A percentile compares a stretch with the other conserved stretches of the same genome.
These are phyloP conservation scores for Phymatocera aterrima DNA, from an alignment of 2,888 invertebrate genomes.

Conservation along the genomic window DNA sequence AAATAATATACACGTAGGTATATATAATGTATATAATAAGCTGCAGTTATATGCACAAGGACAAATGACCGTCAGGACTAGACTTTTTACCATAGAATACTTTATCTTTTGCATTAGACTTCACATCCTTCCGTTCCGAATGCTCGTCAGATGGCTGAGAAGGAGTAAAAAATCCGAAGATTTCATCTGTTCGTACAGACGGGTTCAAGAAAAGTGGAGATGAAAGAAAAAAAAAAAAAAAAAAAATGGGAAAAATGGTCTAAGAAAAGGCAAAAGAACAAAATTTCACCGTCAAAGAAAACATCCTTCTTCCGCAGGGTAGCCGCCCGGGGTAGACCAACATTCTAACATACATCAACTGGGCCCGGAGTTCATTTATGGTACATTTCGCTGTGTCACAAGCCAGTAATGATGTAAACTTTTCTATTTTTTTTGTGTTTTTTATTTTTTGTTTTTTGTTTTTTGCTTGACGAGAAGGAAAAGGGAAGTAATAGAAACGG, in stretches of 20 bases:
- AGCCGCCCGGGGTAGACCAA: neutral
- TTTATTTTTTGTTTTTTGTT: neutral
- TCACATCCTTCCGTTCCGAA: no score
- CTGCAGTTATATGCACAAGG: no score
- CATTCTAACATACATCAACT: slow-evolving; percentile 13
- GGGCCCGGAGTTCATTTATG: neutral
- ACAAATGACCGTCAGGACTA: no score
- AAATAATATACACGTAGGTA: no score
- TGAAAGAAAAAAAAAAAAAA: neutral
- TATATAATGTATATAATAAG: no score
- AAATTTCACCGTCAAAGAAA: slow-evolving; percentile 40
- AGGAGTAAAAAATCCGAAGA: neutral
- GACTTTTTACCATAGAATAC: no score
- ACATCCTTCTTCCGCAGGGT: slow-evolving; percentile 45
- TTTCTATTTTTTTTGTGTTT: neutral
- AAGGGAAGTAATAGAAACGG: no score
- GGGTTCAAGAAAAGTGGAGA: neutral
- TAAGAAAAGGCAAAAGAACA: neutral
- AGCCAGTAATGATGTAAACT: slow-evolving; percentile 8
- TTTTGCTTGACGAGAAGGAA: neutral
- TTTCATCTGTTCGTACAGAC: neutral
- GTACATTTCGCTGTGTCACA: slow-evolving; percentile 6
- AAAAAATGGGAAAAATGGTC: no score
- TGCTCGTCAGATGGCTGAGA: no score
- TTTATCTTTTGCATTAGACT: no score